Percentiles rank a stretch among this genome's conserved stretches.
phyloP scores from a whole-genome alignment of 1,140 invertebrate genomes.

The Drosophila lacertosa region DNA sequence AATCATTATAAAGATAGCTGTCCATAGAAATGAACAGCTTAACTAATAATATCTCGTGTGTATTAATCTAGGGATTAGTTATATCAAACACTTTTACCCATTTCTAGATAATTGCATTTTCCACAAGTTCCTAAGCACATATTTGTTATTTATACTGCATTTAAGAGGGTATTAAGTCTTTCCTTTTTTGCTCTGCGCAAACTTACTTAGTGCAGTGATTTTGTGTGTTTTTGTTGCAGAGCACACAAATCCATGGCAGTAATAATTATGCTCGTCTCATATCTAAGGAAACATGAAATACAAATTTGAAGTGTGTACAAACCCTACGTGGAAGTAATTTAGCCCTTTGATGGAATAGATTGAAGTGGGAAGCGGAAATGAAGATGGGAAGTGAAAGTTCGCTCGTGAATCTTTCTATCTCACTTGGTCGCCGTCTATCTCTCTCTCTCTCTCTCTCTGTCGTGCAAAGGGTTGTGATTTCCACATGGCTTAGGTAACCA shows the following conservation, averaged over 20 bases:
- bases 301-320: conserved; percentile 13
- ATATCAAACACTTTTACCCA: too few relatives aligned
- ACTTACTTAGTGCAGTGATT: not conserved
- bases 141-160: too few relatives aligned
- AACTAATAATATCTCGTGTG: too few relatives aligned
- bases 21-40: too few relatives aligned
- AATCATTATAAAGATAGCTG: too few relatives aligned
- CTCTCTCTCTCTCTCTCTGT: not conserved
- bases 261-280: not conserved
- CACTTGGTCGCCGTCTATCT: not conserved
- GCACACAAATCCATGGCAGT: not conserved
- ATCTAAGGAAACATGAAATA: conserved; percentile 16
- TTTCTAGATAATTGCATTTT: too few relatives aligned
- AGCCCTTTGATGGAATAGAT: conserved; percentile 25
- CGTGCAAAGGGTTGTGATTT: not conserved
- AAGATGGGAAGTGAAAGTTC: conserved; percentile 8
- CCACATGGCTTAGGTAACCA: not conserved
- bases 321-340: not conserved
- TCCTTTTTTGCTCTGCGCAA: too few relatives aligned
- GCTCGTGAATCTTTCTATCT: too few relatives aligned
- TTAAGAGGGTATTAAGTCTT: too few relatives aligned
- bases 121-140: too few relatives aligned
- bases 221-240: not conserved
- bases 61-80: too few relatives aligned
- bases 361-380: conserved; percentile 4